Evolutionary conservation across 2,113 vertebrate genomes (phyloP), one percentile per base, ranked within the genome.

Genomic region (Fulica atra): DNA sequence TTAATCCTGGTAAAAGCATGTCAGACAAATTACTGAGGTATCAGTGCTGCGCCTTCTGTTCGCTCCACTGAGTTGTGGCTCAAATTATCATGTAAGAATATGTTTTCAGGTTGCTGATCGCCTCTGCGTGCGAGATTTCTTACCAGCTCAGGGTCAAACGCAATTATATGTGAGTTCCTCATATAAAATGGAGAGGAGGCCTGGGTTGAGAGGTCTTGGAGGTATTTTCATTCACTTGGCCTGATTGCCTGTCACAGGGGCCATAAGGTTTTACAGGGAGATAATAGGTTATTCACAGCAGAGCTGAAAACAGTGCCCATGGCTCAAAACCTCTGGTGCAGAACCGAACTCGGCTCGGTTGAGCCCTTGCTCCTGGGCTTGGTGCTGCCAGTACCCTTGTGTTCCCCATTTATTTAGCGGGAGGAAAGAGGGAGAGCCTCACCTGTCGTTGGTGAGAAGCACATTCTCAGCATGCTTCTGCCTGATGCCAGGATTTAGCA

Each of bases 1-100:
- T 69, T 74, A 78, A 96, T 96, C 92, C 78, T 86, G 81, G 33
- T 94, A 95, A 96, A 95, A 57, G 81, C 94, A 69, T 89, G 81
- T 29, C 80, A 89, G 94, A 84, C 46, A 5, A 94, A 92, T 92
- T 95, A 96, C 35, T 82, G 95, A 93, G 83, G 48, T 93, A 50
- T 87, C 80, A 61, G 17, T 40, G 73, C 42, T 86, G 51, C 79
- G 65, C 81, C 92, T 94, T 93, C 74, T 96, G 74, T 94, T 96
- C 84, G 64, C 81, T 86, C 56, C 20, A 2, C 13, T 76, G 81
- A 92, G 93, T 93, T 95, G 64, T 65, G 35, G 31, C 89, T 94
- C 80, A 70, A 95, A 83, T 94, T 81, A 25, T 42, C 28, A 4
- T 76, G 69, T 10, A 24, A 93, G 38, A 86, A 35, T 87, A 82